Evolutionary conservation across 2,888 invertebrate species (phyloP).

Genomic region (Dynastes grantii): DNA sequence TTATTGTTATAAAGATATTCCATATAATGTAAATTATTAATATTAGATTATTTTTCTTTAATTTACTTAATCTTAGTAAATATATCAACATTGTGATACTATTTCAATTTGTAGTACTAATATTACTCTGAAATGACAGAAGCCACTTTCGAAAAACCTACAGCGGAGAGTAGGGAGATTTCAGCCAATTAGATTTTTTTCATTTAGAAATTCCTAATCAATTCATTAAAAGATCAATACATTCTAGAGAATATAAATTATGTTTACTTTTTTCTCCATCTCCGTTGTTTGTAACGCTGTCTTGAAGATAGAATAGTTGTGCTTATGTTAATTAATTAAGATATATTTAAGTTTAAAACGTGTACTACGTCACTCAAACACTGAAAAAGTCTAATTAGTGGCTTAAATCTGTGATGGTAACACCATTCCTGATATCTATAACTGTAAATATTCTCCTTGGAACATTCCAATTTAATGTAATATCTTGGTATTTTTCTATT

Average conservation of each 20-base stretch:
- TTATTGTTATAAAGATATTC: not conserved
- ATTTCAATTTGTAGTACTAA: slow-evolving; percentile 18
- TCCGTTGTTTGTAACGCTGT: too few relatives aligned
- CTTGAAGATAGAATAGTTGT: not conserved
- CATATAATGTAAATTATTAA: not conserved
- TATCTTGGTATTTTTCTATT: slow-evolving; percentile 40
- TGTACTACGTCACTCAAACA: slow-evolving; percentile 22
- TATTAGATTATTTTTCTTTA: not conserved
- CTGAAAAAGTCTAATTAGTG: slow-evolving; percentile 16
- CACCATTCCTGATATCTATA: slow-evolving; percentile 41
- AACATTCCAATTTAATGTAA: slow-evolving; percentile 28
- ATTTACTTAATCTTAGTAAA: slow-evolving; percentile 37
- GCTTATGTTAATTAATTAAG: slow-evolving; percentile 3
- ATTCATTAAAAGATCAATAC: too few relatives aligned
- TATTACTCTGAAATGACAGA: not conserved
- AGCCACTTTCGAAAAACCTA: too few relatives aligned
- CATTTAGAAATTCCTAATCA: too few relatives aligned
- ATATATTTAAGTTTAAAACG: not conserved
- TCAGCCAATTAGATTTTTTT: too few relatives aligned
- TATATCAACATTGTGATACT: slow-evolving; percentile 38
- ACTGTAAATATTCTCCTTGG: slow-evolving; percentile 33
- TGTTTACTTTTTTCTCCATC: not conserved
- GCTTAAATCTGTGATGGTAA: slow-evolving; percentile 42
- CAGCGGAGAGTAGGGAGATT: too few relatives aligned
- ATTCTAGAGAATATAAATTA: too few relatives aligned